Percentiles rank a stretch among this genome's conserved stretches.
Evolutionary conservation across 2,888 invertebrate genomes (phyloP).

Genomic region (Lithophane semibrunnea): DNA sequence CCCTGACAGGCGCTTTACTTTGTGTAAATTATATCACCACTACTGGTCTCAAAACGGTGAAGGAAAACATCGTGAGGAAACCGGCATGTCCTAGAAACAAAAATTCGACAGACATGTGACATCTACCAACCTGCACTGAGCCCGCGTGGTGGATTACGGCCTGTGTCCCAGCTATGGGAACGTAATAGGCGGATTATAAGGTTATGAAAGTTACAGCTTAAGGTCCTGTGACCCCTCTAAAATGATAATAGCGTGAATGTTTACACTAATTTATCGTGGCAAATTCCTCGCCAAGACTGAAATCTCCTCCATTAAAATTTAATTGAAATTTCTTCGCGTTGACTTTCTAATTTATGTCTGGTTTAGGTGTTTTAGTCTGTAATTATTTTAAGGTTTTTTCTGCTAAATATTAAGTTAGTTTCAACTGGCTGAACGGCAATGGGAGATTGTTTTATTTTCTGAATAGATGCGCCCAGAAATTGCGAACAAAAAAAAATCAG

Average conservation of each 20-base stretch:
- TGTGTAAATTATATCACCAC: too few relatives aligned
- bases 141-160: too few relatives aligned
- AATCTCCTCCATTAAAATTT: conserved; percentile 50
- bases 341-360: conserved; percentile 53
- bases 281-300: conserved; percentile 39
- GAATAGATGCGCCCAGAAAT: too few relatives aligned
- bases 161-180: too few relatives aligned
- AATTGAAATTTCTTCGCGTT: conserved; percentile 59
- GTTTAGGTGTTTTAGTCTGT: conserved; percentile 33
- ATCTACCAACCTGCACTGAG: too few relatives aligned
- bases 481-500: too few relatives aligned
- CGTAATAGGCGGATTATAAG: too few relatives aligned
- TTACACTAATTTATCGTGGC: conserved; percentile 54
- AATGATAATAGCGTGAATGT: conserved; percentile 36
- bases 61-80: too few relatives aligned
- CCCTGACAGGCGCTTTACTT: too few relatives aligned
- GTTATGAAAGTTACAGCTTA: neutral
- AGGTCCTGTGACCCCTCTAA: conserved; percentile 7
- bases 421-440: neutral
- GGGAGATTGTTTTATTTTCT: neutral
- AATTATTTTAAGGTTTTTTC: conserved; percentile 8
- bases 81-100: too few relatives aligned
- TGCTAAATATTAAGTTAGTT: neutral
- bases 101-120: too few relatives aligned
- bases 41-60: too few relatives aligned